Base-by-base conservation (phyloP, 2,113 vertebrate species). In the Coptodon bakossiorum region DNA sequence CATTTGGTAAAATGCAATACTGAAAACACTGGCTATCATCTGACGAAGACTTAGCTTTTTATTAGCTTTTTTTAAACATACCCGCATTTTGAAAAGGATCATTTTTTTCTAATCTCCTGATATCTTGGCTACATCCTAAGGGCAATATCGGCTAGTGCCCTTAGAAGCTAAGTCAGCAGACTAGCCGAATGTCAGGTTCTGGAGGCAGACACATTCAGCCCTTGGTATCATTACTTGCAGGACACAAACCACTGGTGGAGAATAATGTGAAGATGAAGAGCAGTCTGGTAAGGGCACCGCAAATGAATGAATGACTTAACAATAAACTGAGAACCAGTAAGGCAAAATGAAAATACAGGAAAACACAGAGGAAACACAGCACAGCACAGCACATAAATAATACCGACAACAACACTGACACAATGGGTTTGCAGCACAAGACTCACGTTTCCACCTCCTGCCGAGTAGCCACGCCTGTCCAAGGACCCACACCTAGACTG, bases 381-480 rank as follows among this genome's bases (percentile, higher is more conserved):
- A 93, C 76, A 80, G 73, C n/a, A 93, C 76, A 66, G 87, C 71
- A 90, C 53, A 66, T 27, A 59, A 78, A 89, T 22, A 48, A 80
- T 87, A 93, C 63, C 3, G 38, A 91, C 81, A 91, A 68, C 17
- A 83, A 87, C 89, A 94, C 57, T 53, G 66, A 91, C 66, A 92
- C 83, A 80, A 92, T 93, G 93, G 92, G 85, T 71, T 92, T 88
- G 87, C 53, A 22, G 82, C 88, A 93, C 92, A 88, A 89, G 88
- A 96, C 96, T 96, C 96, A 96, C 96, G 81, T 96, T 96, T 96
- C 96, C 95, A 93, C 95, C 95, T 95, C 94, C 87, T 89, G 96
- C 95, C 63, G 94, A 91, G 92, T 96, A 90, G 90, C 94, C 95
- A 88, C 93, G 93, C 94, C 95, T 96, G 93, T 96, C 95, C 95